These are phyloP conservation scores for Pheucticus melanocephalus DNA, from an alignment of 2,113 vertebrate genomes.

Conservation along the genomic window DNA sequence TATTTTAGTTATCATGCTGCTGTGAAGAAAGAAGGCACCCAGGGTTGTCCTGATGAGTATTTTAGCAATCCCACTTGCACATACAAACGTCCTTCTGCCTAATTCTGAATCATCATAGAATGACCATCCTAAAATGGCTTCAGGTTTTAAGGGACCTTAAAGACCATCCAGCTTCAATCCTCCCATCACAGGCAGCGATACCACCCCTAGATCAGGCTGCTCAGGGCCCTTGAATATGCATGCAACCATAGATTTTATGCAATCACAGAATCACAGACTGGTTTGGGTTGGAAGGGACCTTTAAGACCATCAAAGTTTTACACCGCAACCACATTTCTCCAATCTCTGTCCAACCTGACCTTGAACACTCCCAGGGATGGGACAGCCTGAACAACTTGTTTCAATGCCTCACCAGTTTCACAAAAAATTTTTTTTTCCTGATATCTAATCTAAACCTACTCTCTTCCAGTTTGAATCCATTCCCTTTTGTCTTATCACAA, in stretches of 20 bases:
- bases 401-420: background rate
- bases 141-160: background rate
- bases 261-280: background rate
- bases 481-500: background rate
- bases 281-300: background rate
- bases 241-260: background rate
- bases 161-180: background rate
- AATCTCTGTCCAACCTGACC: background rate
- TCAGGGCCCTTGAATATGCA: background rate
- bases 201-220: background rate
- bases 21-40: background rate
- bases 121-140: background rate
- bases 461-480: background rate
- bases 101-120: background rate
- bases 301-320: background rate
- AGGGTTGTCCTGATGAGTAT: background rate
- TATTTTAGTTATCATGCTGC: background rate
- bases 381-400: background rate
- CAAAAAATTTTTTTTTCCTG: background rate
- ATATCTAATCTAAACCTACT: background rate
- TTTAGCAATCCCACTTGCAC: background rate
- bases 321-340: background rate
- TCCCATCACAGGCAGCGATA: fast-evolving
- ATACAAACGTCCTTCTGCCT: background rate
- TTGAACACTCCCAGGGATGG: background rate